Conservation (phyloP, 2,797 vertebrate genomes). For the Hydrophis major region DNA sequence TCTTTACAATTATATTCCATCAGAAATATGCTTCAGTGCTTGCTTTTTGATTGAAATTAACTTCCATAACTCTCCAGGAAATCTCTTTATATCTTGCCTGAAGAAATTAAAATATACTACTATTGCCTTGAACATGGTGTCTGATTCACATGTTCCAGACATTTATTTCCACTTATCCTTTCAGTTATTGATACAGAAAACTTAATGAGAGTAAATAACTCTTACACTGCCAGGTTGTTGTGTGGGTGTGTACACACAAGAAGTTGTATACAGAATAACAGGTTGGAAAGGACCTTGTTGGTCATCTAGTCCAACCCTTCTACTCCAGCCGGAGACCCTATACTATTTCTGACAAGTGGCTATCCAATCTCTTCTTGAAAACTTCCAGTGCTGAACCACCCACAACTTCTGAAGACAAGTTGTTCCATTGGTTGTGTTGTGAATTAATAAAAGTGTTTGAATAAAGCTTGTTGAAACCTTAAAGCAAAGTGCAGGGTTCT, state of each 20-base stretch:
- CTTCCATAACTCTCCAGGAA: neutral
- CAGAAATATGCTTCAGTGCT: neutral
- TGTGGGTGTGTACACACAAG: neutral
- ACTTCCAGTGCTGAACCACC: too few species aligned
- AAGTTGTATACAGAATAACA: neutral
- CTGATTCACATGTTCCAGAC: neutral
- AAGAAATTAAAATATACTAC: slow-evolving; percentile 16
- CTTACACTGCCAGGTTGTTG: neutral
- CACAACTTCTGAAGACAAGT: too few species aligned
- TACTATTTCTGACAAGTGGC: neutral
- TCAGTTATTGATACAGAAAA: neutral
- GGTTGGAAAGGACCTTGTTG: neutral
- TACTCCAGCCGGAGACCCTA: neutral
- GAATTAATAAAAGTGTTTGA: too few species aligned
- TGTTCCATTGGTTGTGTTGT: too few species aligned
- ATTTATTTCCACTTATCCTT: slow-evolving; percentile 21
- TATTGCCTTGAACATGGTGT: slow-evolving; percentile 1
- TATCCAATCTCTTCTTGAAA: neutral
- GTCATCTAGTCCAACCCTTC: neutral
- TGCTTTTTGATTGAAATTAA: neutral
- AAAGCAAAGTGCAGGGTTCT: too few species aligned
- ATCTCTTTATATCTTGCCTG: slow-evolving; percentile 9
- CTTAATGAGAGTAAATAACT: neutral
- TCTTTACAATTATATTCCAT: neutral
- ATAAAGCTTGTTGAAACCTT: too few species aligned